Evolutionary conservation across 2,113 vertebrate genomes (phyloP), one percentile per base, ranked within the genome.

Genomic region (Charadrius vociferus): DNA sequence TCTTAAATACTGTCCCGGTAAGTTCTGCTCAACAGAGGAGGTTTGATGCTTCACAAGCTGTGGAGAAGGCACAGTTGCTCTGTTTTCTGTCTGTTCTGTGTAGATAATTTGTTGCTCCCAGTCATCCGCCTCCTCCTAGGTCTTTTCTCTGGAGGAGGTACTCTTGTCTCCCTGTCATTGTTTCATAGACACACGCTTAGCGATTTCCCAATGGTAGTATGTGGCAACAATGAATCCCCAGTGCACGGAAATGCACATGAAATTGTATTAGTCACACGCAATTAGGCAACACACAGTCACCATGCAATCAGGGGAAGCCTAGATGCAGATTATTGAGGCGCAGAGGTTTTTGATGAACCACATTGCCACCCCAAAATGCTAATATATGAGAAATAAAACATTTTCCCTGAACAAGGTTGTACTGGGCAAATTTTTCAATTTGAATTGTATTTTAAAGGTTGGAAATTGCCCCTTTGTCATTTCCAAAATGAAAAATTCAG

Each of bases 191-290:
- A 90, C 93, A 97, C 81, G 62, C 94, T 93, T 62, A 91, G 81
- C 22, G 26, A 97, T 97, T 97, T 97, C 97, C 94, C 94, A 97
- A 97, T 78, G 94, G 78, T 83, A 79, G 89, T 86, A 78, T 97
- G 97, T 97, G 93, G 97, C 96, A 97, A 96, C 94, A 94, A 95
- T 95, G 96, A 97, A 97, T 96, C 71, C 95, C 95, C 93, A 95
- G 87, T 16, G 94, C 94, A 96, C 84, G 89, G 95, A 97, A 97
- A 96, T 93, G 94, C 97, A 97, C 95, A 97, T 95, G 95, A 96
- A 97, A 97, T 96, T 96, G 94, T 83, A 86, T 97, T 97, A 97
- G 96, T 97, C 97, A 97, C 87, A 96, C 53, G 3, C 93, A 97
- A 96, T 97, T 97, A 97, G 92, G 97, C 96, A 97, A 97, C 74